Conservation (phyloP, 2,797 vertebrate genomes). For the Melopsittacus undulatus region DNA sequence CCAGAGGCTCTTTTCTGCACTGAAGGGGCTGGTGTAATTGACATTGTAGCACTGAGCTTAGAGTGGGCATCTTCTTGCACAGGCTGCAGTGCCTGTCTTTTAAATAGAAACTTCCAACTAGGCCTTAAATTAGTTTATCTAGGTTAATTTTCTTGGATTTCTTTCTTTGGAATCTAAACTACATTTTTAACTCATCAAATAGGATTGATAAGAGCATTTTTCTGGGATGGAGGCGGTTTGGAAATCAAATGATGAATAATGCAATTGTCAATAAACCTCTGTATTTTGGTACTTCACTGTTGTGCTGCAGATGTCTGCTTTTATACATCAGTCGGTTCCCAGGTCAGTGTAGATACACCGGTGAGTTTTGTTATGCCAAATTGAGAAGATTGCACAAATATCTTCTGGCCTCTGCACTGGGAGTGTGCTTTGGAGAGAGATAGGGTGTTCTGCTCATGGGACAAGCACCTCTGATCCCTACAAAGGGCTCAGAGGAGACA, state of each 20-base stretch:
- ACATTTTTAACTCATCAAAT: background rate
- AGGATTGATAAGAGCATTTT: background rate
- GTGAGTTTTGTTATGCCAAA: background rate
- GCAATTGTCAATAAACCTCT: constrained; percentile 68
- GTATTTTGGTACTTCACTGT: constrained; percentile 58
- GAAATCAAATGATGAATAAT: constrained; percentile 23
- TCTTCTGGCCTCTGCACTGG: background rate
- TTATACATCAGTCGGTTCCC: background rate
- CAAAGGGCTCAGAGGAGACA: background rate
- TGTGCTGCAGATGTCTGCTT: background rate
- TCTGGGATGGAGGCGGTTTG: background rate
- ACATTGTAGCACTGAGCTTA: background rate
- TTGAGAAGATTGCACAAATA: background rate
- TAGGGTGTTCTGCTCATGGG: background rate
- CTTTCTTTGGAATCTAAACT: background rate
- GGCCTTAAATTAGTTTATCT: constrained; percentile 44
- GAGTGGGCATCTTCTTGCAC: background rate
- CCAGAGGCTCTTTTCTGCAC: background rate
- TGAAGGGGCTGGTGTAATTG: background rate
- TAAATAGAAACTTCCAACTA: constrained; percentile 14
- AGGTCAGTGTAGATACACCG: background rate
- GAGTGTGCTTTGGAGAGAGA: background rate
- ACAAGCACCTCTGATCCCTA: background rate
- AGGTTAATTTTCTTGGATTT: background rate
- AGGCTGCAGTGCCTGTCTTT: constrained; percentile 18